Conservation (phyloP, 2,888 invertebrate species). For the Timema cristinae region DNA sequence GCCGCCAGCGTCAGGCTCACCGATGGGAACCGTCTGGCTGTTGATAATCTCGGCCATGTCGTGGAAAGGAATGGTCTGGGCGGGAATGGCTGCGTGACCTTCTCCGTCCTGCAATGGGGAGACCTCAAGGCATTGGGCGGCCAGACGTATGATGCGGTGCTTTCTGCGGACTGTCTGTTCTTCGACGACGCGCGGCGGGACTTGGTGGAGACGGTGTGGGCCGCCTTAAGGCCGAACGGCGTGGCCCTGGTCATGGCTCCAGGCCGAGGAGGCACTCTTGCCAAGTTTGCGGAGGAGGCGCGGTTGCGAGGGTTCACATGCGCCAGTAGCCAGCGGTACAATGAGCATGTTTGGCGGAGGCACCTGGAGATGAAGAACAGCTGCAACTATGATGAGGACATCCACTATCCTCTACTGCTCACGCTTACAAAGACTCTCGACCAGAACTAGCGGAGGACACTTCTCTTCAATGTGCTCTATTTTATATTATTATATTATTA, state of each 20-base stretch:
- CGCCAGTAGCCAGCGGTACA: conserved; percentile 57
- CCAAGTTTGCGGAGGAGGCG: conserved; percentile 62
- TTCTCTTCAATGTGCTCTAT: no score
- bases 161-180: conserved; percentile 77
- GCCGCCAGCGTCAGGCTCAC: conserved; percentile 64
- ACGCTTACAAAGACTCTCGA: conserved; percentile 51
- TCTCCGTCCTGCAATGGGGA: conserved; percentile 54
- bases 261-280: conserved; percentile 64
- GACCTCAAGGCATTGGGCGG: conserved; percentile 22
- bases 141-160: conserved; percentile 58
- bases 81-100: conserved; percentile 41
- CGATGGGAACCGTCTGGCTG: conserved; percentile 72
- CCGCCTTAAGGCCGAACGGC: conserved; percentile 57
- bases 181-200: conserved; percentile 68
- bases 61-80: conserved; percentile 59
- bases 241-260: conserved; percentile 74
- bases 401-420: conserved; percentile 67
- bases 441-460: no score
- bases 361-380: conserved; percentile 57
- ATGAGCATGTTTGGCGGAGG: conserved; percentile 63
- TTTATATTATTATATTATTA: no score
- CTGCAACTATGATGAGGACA: conserved; percentile 61
- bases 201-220: conserved; percentile 63
- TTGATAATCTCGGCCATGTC: conserved; percentile 66
- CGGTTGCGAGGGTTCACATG: conserved; percentile 55